Evolutionary conservation across 2,113 vertebrate genomes (phyloP).

Genomic region (Cheirogaleus medius): DNA sequence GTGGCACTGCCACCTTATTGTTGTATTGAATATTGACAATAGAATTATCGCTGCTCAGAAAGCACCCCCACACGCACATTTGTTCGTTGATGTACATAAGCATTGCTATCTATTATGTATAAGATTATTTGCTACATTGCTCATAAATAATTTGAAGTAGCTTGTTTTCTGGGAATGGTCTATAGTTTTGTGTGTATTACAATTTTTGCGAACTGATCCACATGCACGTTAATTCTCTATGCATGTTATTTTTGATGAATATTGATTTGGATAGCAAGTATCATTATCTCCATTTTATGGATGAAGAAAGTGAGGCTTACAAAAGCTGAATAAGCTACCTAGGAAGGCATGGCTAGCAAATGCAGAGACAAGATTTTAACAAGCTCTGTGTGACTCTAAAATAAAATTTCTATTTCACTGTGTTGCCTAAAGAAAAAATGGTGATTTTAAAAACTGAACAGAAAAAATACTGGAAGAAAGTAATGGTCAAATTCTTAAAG

Average conservation of each 20-base stretch:
- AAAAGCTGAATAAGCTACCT: neutral
- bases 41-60: neutral
- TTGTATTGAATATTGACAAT: neutral
- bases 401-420: neutral
- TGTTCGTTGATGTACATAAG: neutral
- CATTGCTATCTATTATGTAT: neutral
- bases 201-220: neutral
- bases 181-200: neutral
- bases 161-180: neutral
- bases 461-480: neutral
- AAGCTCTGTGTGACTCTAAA: neutral
- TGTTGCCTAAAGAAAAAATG: conserved; percentile 18
- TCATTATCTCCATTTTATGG: neutral
- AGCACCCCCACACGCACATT: neutral
- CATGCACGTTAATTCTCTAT: neutral
- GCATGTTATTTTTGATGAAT: neutral
- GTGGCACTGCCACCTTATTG: neutral
- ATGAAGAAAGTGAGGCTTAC: neutral
- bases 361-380: neutral
- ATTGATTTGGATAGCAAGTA: neutral
- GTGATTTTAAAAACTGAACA: conserved; percentile 3
- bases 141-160: neutral
- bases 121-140: neutral
- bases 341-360: neutral
- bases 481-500: neutral